These are phyloP conservation scores for Syrmaticus mikado DNA, from an alignment of 2,113 vertebrate genomes.

Conservation along the genomic window DNA sequence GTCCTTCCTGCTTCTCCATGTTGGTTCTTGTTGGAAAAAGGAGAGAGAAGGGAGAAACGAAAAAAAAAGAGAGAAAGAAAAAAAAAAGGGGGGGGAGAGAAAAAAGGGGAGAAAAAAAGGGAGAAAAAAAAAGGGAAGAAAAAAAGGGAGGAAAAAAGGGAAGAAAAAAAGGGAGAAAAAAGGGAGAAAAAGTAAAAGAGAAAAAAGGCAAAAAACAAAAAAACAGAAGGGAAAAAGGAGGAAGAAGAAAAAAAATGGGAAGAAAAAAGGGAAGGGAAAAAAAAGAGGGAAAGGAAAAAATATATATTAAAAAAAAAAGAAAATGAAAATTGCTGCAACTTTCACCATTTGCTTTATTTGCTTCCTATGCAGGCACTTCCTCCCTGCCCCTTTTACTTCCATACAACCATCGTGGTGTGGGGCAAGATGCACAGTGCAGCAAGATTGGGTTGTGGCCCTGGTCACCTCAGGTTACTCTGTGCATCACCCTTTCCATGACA, in stretches of 20 bases:
- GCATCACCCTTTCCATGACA: neutral
- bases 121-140: fast-evolving
- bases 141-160: fast-evolving
- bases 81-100: fast-evolving
- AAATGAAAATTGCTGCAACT: neutral
- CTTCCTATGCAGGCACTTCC: fast-evolving
- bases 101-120: fast-evolving
- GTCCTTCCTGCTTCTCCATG: neutral
- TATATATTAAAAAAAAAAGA: too few species aligned
- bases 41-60: too few species aligned
- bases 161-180: fast-evolving
- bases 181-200: fast-evolving
- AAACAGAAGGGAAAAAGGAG: too few species aligned
- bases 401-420: neutral
- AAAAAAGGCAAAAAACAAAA: fast-evolving
- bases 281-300: fast-evolving
- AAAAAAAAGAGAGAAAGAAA: fast-evolving
- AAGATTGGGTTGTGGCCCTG: neutral
- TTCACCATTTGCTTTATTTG: neutral
- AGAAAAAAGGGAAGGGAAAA: fast-evolving
- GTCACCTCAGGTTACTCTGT: neutral
- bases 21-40: neutral
- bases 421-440: fast-evolving
- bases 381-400: neutral
- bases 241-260: fast-evolving